Base-by-base conservation (phyloP, 1,140 invertebrate genomes). In the Oscheius sp. region DNA sequence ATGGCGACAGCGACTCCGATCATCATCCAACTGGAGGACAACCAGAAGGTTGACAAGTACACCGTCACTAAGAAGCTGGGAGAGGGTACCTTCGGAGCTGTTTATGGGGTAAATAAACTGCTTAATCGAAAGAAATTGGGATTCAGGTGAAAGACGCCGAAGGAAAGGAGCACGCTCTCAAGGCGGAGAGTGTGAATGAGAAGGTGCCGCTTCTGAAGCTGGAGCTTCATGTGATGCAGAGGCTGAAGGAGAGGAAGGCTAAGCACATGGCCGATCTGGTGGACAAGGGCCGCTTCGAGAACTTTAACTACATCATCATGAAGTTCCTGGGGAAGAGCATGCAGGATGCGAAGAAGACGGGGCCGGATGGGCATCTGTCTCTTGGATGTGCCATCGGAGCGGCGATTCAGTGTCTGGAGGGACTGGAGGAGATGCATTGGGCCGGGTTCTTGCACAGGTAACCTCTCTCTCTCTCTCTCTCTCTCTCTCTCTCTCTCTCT, bases 361-460 rank as follows among this genome's bases (percentile, higher is more conserved):
- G 70, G 1, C 75, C 75, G 34, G 32, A 68, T 23, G 28, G 59
- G 23, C 66, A 74, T 32, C 58, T 79, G 15, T 71, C 36, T 38
- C 55, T 70, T 13, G 78, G 79, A 26, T 68, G 68, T 18, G 72
- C 78, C 1, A 77, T 79, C 15, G 52, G 76, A 29, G 32, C 63
- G 15, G 34, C 45, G 0, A 78, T 79, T 28, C 78, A 79, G 55
- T 71, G 71, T 59, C 45, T 79, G 7, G 67, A 80, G 31, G 78
- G 75, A 2, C 36, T 79, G 0, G 65, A 78, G 49, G 78, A 75
- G 42, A 31, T 80, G 4, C 78, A 79, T 64, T 64, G 55, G 75
- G 46, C 49, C 62, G 63, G 63, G 38, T 72, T 73, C 38, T 42
- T 70, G 52, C 66, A 73, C 38, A 29, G n/a, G n/a, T n/a, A n/a